These are phyloP conservation scores for Atractosteus spatula DNA, from an alignment of 2,113 vertebrate species.

Conservation along the genomic window DNA sequence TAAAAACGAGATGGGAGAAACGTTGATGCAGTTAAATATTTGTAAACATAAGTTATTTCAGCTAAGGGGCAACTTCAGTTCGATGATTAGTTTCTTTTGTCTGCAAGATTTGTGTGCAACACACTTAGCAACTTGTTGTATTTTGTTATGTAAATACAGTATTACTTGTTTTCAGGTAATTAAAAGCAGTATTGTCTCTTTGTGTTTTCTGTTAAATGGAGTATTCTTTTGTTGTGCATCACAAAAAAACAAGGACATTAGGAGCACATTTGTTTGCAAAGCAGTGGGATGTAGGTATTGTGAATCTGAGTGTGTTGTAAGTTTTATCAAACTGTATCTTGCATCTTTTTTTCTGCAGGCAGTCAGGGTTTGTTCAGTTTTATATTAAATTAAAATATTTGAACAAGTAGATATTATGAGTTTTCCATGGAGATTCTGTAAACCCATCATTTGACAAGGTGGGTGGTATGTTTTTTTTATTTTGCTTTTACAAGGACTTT, in stretches of 20 bases:
- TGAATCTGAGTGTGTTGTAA: too few species aligned
- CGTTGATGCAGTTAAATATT: conserved; percentile 58
- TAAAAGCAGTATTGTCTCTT: conserved; percentile 41
- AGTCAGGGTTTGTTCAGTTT: too few species aligned
- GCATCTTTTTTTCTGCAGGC: too few species aligned
- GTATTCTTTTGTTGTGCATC: conserved; percentile 47
- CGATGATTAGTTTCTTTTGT: conserved; percentile 28
- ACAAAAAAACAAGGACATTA: conserved; percentile 42
- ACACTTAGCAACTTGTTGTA: conserved; percentile 47
- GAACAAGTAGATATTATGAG: too few species aligned
- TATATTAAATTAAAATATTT: too few species aligned
- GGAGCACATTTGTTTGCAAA: conserved; percentile 42
- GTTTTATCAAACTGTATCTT: too few species aligned
- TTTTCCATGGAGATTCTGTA: too few species aligned
- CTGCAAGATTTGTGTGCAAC: conserved; percentile 27
- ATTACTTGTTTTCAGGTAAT: conserved; percentile 61
- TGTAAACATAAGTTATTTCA: conserved; percentile 50
- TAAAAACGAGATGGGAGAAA: conserved; percentile 54
- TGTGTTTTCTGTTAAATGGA: conserved; percentile 38
- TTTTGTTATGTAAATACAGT: conserved; percentile 48
- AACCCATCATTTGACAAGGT: too few species aligned
- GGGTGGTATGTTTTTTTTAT: too few species aligned
- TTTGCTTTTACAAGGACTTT: too few species aligned
- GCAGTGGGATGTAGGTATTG: too few species aligned
- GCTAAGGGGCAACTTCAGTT: conserved; percentile 45